phyloP scores from a whole-genome alignment of 2,113 vertebrate species.

The Peromyscus californicus region DNA sequence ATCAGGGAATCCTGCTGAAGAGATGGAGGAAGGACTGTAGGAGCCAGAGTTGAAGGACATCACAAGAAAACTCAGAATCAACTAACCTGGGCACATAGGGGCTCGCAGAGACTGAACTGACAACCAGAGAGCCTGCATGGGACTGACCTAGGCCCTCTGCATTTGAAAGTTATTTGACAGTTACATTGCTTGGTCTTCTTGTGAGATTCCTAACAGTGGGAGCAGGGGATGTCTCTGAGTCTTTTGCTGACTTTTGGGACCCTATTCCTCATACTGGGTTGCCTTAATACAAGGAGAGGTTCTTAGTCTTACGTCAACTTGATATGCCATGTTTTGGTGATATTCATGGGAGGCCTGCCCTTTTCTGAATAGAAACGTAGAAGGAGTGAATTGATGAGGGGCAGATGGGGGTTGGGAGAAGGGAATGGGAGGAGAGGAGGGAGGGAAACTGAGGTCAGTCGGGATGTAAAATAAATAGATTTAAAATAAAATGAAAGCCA shows the following conservation, averaged over 20 bases:
- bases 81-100: neutral
- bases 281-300: neutral
- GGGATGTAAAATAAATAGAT: neutral
- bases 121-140: neutral
- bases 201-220: neutral
- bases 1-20: neutral
- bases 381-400: too few species aligned
- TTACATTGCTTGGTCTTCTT: neutral
- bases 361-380: neutral
- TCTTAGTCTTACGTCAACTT: neutral
- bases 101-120: neutral
- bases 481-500: neutral
- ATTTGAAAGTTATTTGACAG: too few species aligned
- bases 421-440: neutral
- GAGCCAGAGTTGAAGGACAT: neutral
- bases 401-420: neutral
- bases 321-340: too few species aligned
- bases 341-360: too few species aligned
- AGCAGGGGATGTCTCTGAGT: neutral
- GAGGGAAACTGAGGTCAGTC: neutral
- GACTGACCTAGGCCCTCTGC: neutral
- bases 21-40: too few species aligned
- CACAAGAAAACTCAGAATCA: neutral
- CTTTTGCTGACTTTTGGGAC: neutral
- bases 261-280: neutral